Evolutionary conservation across 2,797 vertebrate species (phyloP).

Genomic region (Stomatorhinus walkeri): DNA sequence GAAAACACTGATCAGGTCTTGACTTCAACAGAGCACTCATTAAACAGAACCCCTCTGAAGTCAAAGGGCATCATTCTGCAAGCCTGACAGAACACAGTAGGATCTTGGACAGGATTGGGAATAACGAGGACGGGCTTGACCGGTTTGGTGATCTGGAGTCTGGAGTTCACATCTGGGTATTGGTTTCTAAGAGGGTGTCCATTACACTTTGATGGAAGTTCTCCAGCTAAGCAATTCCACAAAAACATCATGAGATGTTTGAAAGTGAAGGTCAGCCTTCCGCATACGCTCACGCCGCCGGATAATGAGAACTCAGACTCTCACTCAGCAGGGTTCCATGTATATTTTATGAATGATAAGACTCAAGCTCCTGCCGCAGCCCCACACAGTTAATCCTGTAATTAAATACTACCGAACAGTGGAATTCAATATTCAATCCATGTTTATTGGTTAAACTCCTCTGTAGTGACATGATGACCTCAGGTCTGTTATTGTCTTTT

Average conservation of each 20-base stretch:
- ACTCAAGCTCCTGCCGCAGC: neutral
- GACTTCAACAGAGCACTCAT: neutral
- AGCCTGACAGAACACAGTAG: neutral
- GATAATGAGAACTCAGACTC: conserved; percentile 35
- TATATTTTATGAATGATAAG: conserved; percentile 57
- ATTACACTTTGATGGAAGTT: neutral
- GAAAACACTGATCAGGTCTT: neutral
- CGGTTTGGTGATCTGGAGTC: neutral
- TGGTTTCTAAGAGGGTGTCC: neutral
- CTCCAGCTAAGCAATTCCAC: neutral
- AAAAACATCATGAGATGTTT: neutral
- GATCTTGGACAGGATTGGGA: neutral
- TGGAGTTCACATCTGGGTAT: neutral
- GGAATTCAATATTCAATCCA: neutral
- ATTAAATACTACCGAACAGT: neutral
- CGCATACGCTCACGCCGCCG: conserved; percentile 43
- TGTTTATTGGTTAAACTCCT: neutral
- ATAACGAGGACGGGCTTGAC: neutral
- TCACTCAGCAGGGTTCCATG: conserved; percentile 44
- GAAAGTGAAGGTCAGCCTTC: conserved; percentile 36
- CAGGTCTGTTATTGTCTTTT: neutral
- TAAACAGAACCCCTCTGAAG: neutral
- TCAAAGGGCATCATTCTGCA: neutral
- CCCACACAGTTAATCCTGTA: neutral
- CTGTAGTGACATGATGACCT: neutral